phyloP scores from a whole-genome alignment of 2,797 vertebrate genomes.

The Spinibarbus caldwelli region DNA sequence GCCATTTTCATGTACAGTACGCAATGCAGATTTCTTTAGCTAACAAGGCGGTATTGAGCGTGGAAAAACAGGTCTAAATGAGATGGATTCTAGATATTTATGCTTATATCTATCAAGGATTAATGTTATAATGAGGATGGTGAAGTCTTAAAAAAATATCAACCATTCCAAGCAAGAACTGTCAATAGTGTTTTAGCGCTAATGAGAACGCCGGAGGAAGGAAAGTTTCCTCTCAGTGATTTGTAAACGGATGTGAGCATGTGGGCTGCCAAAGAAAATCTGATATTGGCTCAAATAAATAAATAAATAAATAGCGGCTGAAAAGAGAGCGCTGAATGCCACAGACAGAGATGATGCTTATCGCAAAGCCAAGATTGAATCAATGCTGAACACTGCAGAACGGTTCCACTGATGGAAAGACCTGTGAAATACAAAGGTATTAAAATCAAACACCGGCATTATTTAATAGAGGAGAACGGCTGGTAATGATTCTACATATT shows the following conservation, averaged over 20 bases:
- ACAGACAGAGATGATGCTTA: not conserved
- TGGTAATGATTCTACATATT: not conserved
- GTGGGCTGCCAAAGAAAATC: not conserved
- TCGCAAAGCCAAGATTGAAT: not conserved
- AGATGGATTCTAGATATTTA: not conserved
- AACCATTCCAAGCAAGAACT: not conserved
- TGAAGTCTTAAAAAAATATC: not conserved
- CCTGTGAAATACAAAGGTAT: not conserved
- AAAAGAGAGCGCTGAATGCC: too few relatives aligned
- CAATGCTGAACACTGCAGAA: not conserved
- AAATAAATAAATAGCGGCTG: not conserved
- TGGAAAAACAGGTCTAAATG: not conserved
- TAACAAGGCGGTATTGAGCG: not conserved
- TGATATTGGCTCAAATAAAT: not conserved
- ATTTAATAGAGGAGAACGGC: not conserved
- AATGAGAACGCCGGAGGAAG: constrained; percentile 22
- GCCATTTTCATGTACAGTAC: not conserved
- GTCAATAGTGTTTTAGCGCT: constrained; percentile 15
- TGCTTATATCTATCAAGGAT: not conserved
- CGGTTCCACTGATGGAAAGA: not conserved
- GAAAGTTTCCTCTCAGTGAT: constrained; percentile 6
- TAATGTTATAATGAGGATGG: constrained; percentile 23
- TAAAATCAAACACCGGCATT: not conserved
- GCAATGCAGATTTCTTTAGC: constrained; percentile 19
- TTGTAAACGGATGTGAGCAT: constrained; percentile 9